Evolutionary conservation across 2,113 vertebrate species (phyloP).

Genomic region (Colius striatus): DNA sequence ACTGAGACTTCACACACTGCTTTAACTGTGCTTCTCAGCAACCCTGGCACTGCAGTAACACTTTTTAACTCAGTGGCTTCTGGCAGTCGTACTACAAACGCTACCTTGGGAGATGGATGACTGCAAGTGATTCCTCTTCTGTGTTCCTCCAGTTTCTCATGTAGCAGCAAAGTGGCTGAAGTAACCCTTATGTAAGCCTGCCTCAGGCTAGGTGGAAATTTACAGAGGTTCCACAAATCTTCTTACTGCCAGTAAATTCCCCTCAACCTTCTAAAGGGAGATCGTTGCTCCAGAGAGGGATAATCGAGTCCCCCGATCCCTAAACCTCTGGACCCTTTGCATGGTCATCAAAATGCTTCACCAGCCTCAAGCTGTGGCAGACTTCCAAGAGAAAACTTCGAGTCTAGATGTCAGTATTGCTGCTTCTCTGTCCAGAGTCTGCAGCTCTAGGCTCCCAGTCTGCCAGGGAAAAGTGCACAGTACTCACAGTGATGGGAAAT

Average conservation of each 20-base stretch:
- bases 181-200: neutral
- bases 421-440: neutral
- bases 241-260: slow-evolving; percentile 59
- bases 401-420: neutral
- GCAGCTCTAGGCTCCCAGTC: neutral
- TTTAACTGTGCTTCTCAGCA: neutral
- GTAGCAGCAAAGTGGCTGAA: neutral
- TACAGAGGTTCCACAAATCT: slow-evolving; percentile 55
- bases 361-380: neutral
- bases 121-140: neutral
- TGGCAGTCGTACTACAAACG: neutral
- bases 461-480: rapidly evolving
- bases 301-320: neutral
- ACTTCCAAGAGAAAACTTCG: neutral
- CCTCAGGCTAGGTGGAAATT: slow-evolving; percentile 11
- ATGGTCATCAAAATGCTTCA: neutral
- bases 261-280: slow-evolving; percentile 36
- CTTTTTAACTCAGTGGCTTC: neutral
- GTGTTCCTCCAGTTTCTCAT: neutral
- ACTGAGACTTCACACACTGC: neutral
- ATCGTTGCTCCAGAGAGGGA: slow-evolving; percentile 25
- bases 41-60: neutral
- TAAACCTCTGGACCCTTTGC: neutral
- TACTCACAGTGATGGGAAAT: neutral
- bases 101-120: neutral